Base-by-base conservation (phyloP, 2,888 invertebrate species). In the Brachyopa scutellaris region DNA sequence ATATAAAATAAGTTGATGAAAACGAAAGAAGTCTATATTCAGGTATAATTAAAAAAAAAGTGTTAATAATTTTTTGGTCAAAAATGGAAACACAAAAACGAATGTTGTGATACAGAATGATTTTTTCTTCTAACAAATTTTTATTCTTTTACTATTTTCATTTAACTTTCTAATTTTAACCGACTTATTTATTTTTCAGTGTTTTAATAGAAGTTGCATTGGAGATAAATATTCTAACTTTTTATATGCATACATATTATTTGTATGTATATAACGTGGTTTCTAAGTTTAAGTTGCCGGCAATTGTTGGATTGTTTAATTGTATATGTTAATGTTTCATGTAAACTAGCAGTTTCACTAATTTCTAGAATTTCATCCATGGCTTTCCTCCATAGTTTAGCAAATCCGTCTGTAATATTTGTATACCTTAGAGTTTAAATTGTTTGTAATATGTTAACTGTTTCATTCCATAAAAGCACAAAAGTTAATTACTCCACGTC, bases 51-150 rank as follows among this genome's bases (percentile, higher is more conserved):
- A 33, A 38, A 33, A 62, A 21, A 51, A 70, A 42, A 72, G 17
- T 36, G 33, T 26, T 42, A 29, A 57, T 38, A 51, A 47, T 53
- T 53, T 55, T 21, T 69, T 55, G 23, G 31, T 38, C 21, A 59
- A 66, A 66, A 42, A 53, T 57, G 31, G 13, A 64, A 80, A 80
- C 42, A 61, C n/a, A 42, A 51, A 70, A 80, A 80, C 62, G 40
- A 76, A 51, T 51, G 62, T 76, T 80, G 80, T 80, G 80, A 80
- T 80, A 76, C 59, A 76, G 45, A 69, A 64, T 64, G 51, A 70
- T 74, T 74, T 79, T 15, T 51, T 21, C 23, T 66, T 42, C 36
- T 19, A 49, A 26, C 55, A 29, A 29, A 40, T 40, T 9, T 64
- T 6, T 26, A 40, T 47, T 33, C 42, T 51, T 67, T 51, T n/a